Percentiles rank a stretch among this genome's conserved stretches.
Conservation (phyloP, 2,888 invertebrate genomes). For the Hirtodrosophila cameraria region DNA sequence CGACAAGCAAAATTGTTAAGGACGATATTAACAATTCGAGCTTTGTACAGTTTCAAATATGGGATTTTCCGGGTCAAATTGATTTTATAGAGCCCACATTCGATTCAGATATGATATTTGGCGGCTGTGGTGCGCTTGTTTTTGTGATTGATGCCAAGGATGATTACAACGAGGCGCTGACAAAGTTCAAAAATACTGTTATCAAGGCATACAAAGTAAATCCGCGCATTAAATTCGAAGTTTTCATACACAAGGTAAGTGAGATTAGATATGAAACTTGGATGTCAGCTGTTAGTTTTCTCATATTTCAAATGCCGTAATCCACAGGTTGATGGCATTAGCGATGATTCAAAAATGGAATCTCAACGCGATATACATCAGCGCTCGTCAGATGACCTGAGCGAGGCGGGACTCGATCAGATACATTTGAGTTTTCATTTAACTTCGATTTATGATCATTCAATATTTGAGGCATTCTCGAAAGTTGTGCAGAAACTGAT, state of each 20-base stretch:
- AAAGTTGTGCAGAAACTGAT: slow-evolving; percentile 99
- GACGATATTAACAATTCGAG: slow-evolving; percentile 97
- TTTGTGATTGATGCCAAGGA: slow-evolving; percentile 99
- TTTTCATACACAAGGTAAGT: slow-evolving; percentile 96
- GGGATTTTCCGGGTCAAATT: slow-evolving; percentile 99
- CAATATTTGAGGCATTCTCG: slow-evolving; percentile 99
- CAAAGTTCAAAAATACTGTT: slow-evolving; percentile 96
- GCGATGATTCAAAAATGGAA: slow-evolving; percentile 99
- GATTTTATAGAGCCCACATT: slow-evolving; percentile 98
- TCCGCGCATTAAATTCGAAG: slow-evolving; percentile 98
- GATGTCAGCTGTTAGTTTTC: slow-evolving; percentile 42
- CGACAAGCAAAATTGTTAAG: slow-evolving; percentile 98
- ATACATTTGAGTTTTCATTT: slow-evolving; percentile 97
- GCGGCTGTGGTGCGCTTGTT: slow-evolving; percentile 98
- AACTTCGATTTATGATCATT: slow-evolving; percentile 99
- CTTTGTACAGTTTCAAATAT: slow-evolving; percentile 99
- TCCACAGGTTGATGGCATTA: slow-evolving; percentile 98
- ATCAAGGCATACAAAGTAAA: slow-evolving; percentile 98
- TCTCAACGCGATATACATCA: slow-evolving; percentile 99
- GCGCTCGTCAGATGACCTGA: slow-evolving; percentile 96
- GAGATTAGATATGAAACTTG: background rate
- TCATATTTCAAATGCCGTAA: too few relatives aligned
- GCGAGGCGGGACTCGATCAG: slow-evolving; percentile 93
- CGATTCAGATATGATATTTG: slow-evolving; percentile 98
- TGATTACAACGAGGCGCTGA: slow-evolving; percentile 98